Evolutionary conservation across 2,113 vertebrate species (phyloP).

Genomic region (Aythya baeri): DNA sequence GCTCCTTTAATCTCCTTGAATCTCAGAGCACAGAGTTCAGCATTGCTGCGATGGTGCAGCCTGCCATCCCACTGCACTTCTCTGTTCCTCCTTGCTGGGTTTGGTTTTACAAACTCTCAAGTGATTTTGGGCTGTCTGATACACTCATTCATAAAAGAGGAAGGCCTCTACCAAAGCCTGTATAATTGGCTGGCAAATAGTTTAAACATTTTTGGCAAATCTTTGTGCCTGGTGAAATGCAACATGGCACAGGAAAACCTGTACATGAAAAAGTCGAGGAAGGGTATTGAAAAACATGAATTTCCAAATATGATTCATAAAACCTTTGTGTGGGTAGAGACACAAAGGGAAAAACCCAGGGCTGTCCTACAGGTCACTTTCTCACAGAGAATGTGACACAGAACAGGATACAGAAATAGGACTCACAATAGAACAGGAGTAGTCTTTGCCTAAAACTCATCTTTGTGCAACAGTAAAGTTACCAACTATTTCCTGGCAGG

Average conservation of each 20-base stretch:
- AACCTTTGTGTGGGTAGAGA: neutral
- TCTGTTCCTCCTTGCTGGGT: fast-evolving
- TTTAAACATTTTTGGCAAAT: neutral
- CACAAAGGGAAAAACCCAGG: neutral
- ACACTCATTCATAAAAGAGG: neutral
- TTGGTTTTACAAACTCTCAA: neutral
- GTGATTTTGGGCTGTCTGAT: neutral
- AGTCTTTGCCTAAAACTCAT: neutral
- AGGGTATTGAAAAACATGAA: neutral
- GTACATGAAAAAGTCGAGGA: neutral
- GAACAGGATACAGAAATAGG: neutral
- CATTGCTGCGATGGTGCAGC: neutral
- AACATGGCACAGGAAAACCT: neutral
- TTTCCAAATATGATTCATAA: neutral
- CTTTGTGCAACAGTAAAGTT: neutral
- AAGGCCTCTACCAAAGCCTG: neutral
- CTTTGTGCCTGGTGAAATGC: neutral
- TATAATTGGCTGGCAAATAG: neutral
- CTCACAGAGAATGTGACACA: neutral
- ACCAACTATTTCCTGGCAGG: neutral
- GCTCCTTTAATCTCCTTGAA: neutral
- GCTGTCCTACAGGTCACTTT: neutral
- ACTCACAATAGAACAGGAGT: neutral
- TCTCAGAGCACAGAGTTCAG: neutral
- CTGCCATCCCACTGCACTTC: neutral